phyloP scores from a whole-genome alignment of 2,797 vertebrate genomes.

The Orientallactaga sibirica region DNA sequence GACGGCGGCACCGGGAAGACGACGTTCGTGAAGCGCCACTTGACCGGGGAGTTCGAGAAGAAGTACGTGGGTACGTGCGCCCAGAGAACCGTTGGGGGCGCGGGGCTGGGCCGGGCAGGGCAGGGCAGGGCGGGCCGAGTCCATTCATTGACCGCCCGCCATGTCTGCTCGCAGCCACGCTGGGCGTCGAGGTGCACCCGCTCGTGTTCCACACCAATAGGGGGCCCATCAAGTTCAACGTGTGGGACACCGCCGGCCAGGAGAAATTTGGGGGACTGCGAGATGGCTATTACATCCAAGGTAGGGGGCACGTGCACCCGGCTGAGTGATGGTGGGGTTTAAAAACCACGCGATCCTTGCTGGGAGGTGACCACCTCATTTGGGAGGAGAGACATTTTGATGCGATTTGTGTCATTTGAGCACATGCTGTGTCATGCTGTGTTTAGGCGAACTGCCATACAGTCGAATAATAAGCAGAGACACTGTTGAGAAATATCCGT shows the following conservation, averaged over 20 bases:
- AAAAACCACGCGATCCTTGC: not conserved
- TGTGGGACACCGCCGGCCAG: slow-evolving; percentile 99
- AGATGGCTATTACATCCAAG: slow-evolving; percentile 99
- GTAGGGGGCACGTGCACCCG: slow-evolving; percentile 84
- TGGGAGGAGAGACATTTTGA: not conserved
- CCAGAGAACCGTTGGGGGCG: not conserved
- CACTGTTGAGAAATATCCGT: not conserved
- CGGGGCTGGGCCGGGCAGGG: not conserved
- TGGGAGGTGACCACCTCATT: not conserved
- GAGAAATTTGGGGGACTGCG: slow-evolving; percentile 98
- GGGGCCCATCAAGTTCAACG: slow-evolving; percentile 97
- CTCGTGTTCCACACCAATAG: slow-evolving; percentile 98
- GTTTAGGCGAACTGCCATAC: not conserved
- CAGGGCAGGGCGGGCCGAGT: not conserved
- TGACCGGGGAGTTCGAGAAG: slow-evolving; percentile 99
- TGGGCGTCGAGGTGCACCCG: slow-evolving; percentile 98
- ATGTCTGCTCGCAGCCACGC: slow-evolving; percentile 90
- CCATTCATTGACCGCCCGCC: not conserved
- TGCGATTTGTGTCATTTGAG: not conserved
- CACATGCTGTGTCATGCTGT: slow-evolving; percentile 38
- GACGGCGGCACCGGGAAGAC: slow-evolving; percentile 99
- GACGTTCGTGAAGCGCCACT: slow-evolving; percentile 97
- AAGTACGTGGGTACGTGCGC: slow-evolving; percentile 97
- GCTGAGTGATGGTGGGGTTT: too few species aligned
- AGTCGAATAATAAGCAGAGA: not conserved